Evolutionary conservation across 1,140 invertebrate genomes (phyloP).

Genomic region (Lepidurus couesii): DNA sequence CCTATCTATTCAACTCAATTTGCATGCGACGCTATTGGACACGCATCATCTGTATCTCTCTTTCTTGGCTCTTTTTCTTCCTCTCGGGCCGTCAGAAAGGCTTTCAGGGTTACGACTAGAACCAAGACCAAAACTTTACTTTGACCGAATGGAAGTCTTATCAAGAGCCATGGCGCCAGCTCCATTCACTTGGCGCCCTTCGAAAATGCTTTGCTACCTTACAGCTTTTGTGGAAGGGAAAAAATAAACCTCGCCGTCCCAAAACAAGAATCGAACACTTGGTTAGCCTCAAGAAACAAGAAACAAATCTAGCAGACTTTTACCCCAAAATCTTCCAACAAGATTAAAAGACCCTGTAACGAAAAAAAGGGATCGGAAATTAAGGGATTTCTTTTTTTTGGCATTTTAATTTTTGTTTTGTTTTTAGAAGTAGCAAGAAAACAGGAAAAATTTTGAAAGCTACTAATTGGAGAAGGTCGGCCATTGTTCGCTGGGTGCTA

Average conservation of each 20-base stretch:
- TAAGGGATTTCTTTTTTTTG: too few relatives aligned
- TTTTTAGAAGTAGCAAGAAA: too few relatives aligned
- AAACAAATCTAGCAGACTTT: background rate
- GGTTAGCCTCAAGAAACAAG: background rate
- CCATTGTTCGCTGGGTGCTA: slow-evolving; percentile 14
- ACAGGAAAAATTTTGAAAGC: background rate
- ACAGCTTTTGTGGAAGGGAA: too few relatives aligned
- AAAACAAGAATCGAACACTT: background rate
- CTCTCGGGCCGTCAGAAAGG: background rate
- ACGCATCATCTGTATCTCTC: background rate
- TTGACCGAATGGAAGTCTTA: slow-evolving; percentile 15
- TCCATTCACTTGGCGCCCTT: slow-evolving; percentile 15
- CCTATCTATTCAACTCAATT: background rate
- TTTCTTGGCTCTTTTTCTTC: background rate
- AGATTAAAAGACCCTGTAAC: too few relatives aligned
- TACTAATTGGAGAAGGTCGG: background rate
- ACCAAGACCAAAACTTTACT: background rate
- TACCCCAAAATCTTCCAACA: too few relatives aligned
- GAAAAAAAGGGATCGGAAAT: too few relatives aligned
- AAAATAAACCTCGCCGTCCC: too few relatives aligned
- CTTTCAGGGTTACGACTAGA: slow-evolving; percentile 1
- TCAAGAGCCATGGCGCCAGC: slow-evolving; percentile 20
- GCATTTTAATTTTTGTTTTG: too few relatives aligned
- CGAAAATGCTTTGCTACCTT: slow-evolving; percentile 14
- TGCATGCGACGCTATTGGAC: background rate